These are phyloP conservation scores for Chaunax sp. DNA, from an alignment of 2,797 vertebrate species.

Conservation along the genomic window DNA sequence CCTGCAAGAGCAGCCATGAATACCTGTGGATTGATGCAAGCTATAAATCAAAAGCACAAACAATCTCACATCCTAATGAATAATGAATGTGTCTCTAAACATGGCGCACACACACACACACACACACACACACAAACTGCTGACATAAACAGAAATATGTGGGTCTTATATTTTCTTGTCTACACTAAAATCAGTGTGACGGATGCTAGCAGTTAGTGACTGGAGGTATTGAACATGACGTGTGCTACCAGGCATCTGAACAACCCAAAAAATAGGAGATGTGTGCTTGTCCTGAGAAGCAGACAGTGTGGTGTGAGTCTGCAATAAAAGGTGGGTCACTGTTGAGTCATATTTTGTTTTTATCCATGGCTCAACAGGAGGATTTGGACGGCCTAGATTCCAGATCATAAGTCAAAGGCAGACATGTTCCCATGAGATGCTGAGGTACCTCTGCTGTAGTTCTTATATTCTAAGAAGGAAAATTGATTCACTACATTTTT, in stretches of 20 bases:
- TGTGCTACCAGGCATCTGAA: slow-evolving; percentile 9
- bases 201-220: slow-evolving; percentile 65
- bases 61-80: slow-evolving; percentile 49
- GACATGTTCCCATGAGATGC: not conserved
- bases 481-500: slow-evolving; percentile 52
- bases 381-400: not conserved
- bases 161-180: slow-evolving; percentile 38
- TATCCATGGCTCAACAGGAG: slow-evolving; percentile 19
- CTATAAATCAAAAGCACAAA: slow-evolving; percentile 69
- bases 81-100: slow-evolving; percentile 50
- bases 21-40: slow-evolving; percentile 23
- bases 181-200: slow-evolving; percentile 34
- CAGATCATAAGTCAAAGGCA: not conserved
- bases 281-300: slow-evolving; percentile 66
- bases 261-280: slow-evolving; percentile 27
- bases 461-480: slow-evolving; percentile 48
- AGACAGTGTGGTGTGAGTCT: slow-evolving; percentile 18
- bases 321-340: slow-evolving; percentile 10
- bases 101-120: not conserved
- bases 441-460: slow-evolving; percentile 17
- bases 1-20: slow-evolving; percentile 18
- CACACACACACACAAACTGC: slow-evolving; percentile 29
- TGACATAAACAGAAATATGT: slow-evolving; percentile 48
- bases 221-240: slow-evolving; percentile 52
- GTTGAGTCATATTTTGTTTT: slow-evolving; percentile 45